Percentiles rank a stretch among this genome's conserved stretches.
phyloP scores from a whole-genome alignment of 1,140 invertebrate genomes.

The Trichonephila clavata region DNA sequence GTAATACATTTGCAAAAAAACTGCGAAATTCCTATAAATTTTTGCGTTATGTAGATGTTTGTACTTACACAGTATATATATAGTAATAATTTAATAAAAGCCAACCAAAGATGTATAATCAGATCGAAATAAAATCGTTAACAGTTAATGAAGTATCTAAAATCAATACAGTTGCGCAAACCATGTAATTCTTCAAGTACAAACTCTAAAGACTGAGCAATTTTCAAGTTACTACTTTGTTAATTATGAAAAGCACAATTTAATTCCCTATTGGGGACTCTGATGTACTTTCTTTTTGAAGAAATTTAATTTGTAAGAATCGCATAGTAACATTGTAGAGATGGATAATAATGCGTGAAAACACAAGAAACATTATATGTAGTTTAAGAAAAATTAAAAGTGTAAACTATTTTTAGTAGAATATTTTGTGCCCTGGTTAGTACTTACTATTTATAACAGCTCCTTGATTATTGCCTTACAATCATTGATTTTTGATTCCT shows the following conservation, averaged over 20 bases:
- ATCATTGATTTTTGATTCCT: conserved; percentile 35
- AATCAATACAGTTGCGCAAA: conserved; percentile 65
- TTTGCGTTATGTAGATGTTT: conserved; percentile 54
- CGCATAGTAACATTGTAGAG: neutral
- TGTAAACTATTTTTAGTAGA: neutral
- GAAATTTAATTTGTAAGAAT: neutral
- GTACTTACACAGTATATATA: neutral
- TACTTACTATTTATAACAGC: neutral
- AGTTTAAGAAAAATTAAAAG: neutral
- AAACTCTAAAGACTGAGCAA: conserved; percentile 7
- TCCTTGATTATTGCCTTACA: conserved; percentile 3
- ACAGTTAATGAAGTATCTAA: conserved; percentile 34
- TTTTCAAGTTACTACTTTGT: neutral
- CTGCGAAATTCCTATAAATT: conserved; percentile 18
- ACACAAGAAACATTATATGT: neutral
- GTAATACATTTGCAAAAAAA: conserved; percentile 40
- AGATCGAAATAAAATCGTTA: neutral
- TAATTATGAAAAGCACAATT: conserved; percentile 10
- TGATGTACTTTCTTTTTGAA: neutral
- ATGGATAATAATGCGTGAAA: neutral
- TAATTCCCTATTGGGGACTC: neutral
- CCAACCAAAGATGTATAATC: conserved; percentile 47
- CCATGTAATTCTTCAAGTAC: conserved; percentile 19
- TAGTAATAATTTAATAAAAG: conserved; percentile 17
- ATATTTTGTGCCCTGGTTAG: neutral